Conservation (phyloP, 2,113 vertebrate species). For the Poecilia latipinna region DNA sequence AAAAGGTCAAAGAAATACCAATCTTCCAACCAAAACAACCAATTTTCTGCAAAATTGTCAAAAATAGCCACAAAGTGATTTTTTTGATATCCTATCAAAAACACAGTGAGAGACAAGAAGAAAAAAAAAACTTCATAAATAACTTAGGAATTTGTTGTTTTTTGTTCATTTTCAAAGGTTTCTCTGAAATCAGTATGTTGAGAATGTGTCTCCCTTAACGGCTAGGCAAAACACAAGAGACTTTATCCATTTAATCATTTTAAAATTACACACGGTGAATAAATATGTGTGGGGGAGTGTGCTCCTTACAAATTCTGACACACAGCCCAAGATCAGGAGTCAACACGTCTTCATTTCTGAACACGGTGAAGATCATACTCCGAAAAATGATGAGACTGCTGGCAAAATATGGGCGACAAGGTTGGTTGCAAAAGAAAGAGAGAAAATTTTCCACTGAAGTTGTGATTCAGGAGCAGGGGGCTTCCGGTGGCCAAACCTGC, state of each 20-base stretch:
- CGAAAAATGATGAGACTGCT: not conserved
- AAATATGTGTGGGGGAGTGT: not conserved
- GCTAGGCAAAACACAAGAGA: too few relatives aligned
- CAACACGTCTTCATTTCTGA: not conserved
- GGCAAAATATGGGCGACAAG: constrained; percentile 22
- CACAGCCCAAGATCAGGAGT: constrained; percentile 15
- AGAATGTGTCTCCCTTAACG: too few relatives aligned
- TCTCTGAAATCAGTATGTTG: too few relatives aligned
- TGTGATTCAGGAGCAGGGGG: accelerated
- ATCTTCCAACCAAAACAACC: not conserved
- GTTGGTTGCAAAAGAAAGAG: constrained; percentile 46
- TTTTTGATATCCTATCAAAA: too few relatives aligned
- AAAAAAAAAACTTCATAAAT: too few relatives aligned
- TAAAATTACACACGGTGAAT: not conserved
- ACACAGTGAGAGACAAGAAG: too few relatives aligned
- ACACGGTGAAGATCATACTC: not conserved
- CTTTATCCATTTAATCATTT: not conserved
- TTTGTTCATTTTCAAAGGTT: not conserved
- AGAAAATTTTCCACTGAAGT: constrained; percentile 23
- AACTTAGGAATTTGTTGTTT: not conserved
- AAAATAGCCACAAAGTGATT: not conserved
- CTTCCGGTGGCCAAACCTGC: not conserved
- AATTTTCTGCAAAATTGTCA: not conserved
- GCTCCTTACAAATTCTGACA: constrained; percentile 1
- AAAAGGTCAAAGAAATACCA: not conserved